Evolutionary conservation across 2,797 vertebrate species (phyloP).

Genomic region (Enoplosus armatus): DNA sequence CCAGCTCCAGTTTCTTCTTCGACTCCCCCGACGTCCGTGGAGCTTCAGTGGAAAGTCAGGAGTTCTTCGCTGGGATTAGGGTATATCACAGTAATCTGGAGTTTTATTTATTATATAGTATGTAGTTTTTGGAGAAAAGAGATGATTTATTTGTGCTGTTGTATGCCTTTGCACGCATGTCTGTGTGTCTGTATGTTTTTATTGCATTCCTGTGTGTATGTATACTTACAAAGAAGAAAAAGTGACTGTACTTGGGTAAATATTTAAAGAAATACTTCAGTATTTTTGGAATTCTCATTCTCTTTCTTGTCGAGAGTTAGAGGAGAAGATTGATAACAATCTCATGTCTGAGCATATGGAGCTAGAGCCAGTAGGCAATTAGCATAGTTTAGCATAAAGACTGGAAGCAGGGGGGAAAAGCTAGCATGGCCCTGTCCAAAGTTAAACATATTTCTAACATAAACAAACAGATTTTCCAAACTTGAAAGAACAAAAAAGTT

Average conservation of each 20-base stretch:
- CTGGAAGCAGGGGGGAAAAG: background rate
- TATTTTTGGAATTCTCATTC: background rate
- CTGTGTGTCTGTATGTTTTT: background rate
- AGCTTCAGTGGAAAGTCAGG: slow-evolving; percentile 84
- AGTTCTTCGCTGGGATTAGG: slow-evolving; percentile 91
- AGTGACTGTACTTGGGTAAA: background rate
- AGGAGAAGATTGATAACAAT: background rate
- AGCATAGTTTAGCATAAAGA: background rate
- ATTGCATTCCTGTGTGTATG: background rate
- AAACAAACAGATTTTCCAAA: no score
- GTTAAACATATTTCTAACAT: no score
- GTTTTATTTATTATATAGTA: background rate
- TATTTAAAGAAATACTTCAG: background rate
- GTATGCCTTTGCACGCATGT: slow-evolving; percentile 2
- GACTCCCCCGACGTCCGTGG: slow-evolving; percentile 86
- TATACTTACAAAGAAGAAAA: background rate
- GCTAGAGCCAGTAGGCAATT: background rate
- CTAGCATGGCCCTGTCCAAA: background rate
- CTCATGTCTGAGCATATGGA: background rate
- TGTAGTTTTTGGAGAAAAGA: background rate
- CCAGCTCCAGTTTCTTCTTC: slow-evolving; percentile 88
- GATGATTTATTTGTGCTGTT: background rate
- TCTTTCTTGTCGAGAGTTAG: background rate
- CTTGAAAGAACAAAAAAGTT: no score
- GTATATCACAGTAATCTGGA: slow-evolving; percentile 43